Conservation (phyloP, 1,140 invertebrate genomes). For the Zaprionus capensis region DNA sequence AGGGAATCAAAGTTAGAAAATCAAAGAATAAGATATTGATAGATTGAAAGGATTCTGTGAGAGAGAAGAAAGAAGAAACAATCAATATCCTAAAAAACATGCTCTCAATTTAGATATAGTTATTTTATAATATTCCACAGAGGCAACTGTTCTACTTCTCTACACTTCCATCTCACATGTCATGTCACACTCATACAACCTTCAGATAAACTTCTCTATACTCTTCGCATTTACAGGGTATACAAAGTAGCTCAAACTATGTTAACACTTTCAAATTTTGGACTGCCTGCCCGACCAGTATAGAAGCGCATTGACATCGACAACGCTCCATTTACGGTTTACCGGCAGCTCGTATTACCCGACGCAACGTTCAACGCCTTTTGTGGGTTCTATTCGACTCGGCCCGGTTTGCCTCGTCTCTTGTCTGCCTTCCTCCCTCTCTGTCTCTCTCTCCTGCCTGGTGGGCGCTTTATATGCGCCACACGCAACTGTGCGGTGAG, state of each 20-base stretch:
- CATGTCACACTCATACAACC: no score
- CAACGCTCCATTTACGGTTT: slow-evolving; percentile 72
- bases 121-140: no score
- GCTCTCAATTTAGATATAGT: no score
- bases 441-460: neutral
- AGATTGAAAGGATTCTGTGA: no score
- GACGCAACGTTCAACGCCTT: slow-evolving; percentile 67
- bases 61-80: no score
- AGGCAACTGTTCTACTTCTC: no score
- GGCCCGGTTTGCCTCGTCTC: slow-evolving; percentile 21
- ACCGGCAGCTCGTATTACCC: slow-evolving; percentile 64
- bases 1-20: no score
- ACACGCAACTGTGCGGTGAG: slow-evolving; percentile 76
- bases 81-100: no score
- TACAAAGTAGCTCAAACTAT: slow-evolving; percentile 15
- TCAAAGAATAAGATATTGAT: no score
- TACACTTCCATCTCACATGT: no score
- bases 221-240: neutral
- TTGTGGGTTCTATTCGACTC: slow-evolving; percentile 70
- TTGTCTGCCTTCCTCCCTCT: neutral
- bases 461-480: slow-evolving; percentile 68
- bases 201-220: no score
- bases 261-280: slow-evolving; percentile 30
- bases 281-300: slow-evolving; percentile 15
- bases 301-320: slow-evolving; percentile 70